phyloP scores from a whole-genome alignment of 2,888 invertebrate genomes.

The Bimastos eiseni region DNA sequence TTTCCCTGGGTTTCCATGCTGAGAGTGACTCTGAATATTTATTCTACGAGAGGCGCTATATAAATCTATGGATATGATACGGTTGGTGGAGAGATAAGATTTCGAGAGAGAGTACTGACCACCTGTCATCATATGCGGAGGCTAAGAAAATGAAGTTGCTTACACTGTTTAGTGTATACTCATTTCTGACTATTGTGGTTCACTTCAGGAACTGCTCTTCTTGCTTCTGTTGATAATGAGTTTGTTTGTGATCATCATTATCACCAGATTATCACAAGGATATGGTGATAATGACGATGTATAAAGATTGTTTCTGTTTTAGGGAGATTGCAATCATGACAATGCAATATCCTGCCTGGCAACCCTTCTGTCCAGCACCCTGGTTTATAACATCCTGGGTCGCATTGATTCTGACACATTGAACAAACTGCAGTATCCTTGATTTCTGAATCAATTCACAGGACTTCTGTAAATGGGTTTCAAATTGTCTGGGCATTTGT shows the following conservation, averaged over 20 bases:
- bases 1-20: no score
- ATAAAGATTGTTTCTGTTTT: not conserved
- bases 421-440: constrained; percentile 27
- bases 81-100: no score
- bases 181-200: no score
- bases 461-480: not conserved
- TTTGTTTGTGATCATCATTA: not conserved
- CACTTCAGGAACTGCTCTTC: no score
- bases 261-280: no score
- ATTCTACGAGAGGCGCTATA: no score
- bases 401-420: not conserved
- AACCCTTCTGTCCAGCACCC: not conserved
- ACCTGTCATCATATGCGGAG: no score
- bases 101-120: no score
- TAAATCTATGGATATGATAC: no score
- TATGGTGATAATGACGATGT: not conserved
- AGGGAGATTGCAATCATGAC: constrained; percentile 14
- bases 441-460: not conserved
- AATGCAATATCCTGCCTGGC: not conserved
- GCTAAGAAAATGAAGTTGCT: no score
- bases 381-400: constrained; percentile 28
- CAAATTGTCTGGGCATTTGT: not conserved
- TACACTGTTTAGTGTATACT: no score
- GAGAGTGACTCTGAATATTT: no score
- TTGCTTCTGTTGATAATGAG: not conserved